These are phyloP conservation scores for Caracal caracal DNA, from an alignment of 2,113 vertebrate species.

Conservation along the genomic window DNA sequence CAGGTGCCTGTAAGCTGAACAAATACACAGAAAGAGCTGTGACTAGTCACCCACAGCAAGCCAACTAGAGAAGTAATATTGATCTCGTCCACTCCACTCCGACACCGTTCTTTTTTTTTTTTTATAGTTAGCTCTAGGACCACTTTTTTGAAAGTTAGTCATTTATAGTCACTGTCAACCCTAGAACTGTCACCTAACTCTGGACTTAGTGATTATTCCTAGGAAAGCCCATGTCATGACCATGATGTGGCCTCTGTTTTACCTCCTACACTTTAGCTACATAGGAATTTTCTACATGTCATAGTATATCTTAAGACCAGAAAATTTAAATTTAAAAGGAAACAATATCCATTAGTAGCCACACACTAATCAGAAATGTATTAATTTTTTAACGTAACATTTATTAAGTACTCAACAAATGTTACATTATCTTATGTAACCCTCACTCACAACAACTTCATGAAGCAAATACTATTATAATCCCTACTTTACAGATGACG, in stretches of 20 bases:
- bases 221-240: not conserved
- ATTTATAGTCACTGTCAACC: not conserved
- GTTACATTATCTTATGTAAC: not conserved
- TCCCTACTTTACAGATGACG: not conserved
- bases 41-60: not conserved
- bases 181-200: not conserved
- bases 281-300: not conserved
- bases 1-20: not conserved
- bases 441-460: not conserved
- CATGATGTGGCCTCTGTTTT: not conserved
- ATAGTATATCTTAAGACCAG: not conserved
- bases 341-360: not conserved
- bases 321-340: constrained; percentile 35
- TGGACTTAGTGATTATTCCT: not conserved
- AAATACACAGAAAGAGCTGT: not conserved
- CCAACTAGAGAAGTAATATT: not conserved
- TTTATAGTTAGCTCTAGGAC: not conserved
- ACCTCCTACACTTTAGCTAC: not conserved
- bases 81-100: not conserved
- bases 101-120: not conserved
- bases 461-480: not conserved
- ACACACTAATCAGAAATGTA: not conserved
- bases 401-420: constrained; percentile 24
- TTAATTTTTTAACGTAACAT: not conserved
- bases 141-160: not conserved